phyloP scores from a whole-genome alignment of 2,797 vertebrate genomes.

The Distichodus sexfasciatus region DNA sequence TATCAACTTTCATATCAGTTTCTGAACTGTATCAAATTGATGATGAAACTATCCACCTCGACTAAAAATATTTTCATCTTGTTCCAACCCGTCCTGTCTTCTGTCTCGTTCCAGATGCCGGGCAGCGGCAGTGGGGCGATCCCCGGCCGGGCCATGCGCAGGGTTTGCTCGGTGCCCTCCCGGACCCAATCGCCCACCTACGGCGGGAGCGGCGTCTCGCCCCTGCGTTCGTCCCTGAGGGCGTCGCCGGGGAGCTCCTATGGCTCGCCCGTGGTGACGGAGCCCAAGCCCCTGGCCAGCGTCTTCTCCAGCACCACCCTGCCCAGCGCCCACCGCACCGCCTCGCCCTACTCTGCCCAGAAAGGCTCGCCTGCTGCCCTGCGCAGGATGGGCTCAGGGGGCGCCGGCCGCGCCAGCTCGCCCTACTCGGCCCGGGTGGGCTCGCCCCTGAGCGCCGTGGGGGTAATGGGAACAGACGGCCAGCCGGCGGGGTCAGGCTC shows the following conservation, averaged over 20 bases:
- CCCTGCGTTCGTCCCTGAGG: constrained; percentile 87
- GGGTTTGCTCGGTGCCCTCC: constrained; percentile 92
- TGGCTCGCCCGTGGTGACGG: constrained; percentile 82
- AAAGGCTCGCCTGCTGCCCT: constrained; percentile 83
- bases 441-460: constrained; percentile 81
- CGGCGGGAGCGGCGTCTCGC: constrained; percentile 81
- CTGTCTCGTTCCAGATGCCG: constrained; percentile 66
- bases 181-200: constrained; percentile 92
- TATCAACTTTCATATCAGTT: too few relatives aligned
- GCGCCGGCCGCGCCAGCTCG: constrained; percentile 70
- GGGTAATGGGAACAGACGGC: constrained; percentile 72
- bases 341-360: constrained; percentile 80
- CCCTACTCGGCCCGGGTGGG: constrained; percentile 81
- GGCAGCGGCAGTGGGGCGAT: constrained; percentile 58
- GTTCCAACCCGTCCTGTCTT: too few relatives aligned
- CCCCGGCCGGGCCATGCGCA: constrained; percentile 83
- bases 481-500: constrained; percentile 67
- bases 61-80: neutral
- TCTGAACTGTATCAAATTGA: too few relatives aligned
- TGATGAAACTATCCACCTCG: too few relatives aligned
- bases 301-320: constrained; percentile 84
- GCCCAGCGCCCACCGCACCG: constrained; percentile 77
- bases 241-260: constrained; percentile 82
- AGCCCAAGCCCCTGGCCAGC: constrained; percentile 80
- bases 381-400: constrained; percentile 81